Percentiles rank a stretch among this genome's conserved stretches.
Conservation (phyloP, 2,888 invertebrate species). For the Torymus tubicola region DNA sequence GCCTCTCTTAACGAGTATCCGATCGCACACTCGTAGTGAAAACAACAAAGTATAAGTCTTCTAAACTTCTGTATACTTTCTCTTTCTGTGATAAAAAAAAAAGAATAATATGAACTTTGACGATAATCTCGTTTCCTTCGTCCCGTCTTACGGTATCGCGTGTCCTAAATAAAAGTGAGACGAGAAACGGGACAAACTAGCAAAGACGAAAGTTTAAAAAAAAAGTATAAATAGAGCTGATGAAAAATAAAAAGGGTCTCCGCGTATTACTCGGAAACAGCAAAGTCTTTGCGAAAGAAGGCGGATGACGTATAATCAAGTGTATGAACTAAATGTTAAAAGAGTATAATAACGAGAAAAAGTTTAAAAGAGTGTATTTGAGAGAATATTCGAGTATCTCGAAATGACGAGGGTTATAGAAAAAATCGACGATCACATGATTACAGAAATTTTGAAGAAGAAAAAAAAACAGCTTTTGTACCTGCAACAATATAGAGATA, state of each 20-base stretch:
- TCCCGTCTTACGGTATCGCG: slow-evolving; percentile 31
- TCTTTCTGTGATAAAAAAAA: slow-evolving; percentile 57
- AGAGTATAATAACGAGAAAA: too few relatives aligned
- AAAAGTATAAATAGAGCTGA: background rate
- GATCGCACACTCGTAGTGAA: slow-evolving; percentile 15
- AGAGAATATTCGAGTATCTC: too few relatives aligned
- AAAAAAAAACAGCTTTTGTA: slow-evolving; percentile 66
- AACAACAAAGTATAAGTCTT: slow-evolving; percentile 27
- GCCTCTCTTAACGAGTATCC: slow-evolving; percentile 13
- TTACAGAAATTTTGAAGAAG: background rate
- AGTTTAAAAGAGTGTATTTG: too few relatives aligned
- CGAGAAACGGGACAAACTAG: slow-evolving; percentile 16
- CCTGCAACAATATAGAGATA: slow-evolving; percentile 67
- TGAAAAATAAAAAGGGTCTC: background rate
- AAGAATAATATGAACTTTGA: slow-evolving; percentile 37
- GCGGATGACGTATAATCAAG: background rate
- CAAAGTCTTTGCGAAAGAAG: background rate
- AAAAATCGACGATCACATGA: too few relatives aligned
- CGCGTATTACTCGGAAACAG: background rate
- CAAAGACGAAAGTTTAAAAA: slow-evolving; percentile 3
- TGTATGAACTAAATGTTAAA: background rate
- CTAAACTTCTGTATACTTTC: slow-evolving; percentile 55
- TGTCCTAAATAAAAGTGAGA: slow-evolving; percentile 56
- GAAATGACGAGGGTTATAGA: too few relatives aligned
- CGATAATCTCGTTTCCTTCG: slow-evolving; percentile 49